Conservation (phyloP, 2,797 vertebrate genomes). For the Falco peregrinus region DNA sequence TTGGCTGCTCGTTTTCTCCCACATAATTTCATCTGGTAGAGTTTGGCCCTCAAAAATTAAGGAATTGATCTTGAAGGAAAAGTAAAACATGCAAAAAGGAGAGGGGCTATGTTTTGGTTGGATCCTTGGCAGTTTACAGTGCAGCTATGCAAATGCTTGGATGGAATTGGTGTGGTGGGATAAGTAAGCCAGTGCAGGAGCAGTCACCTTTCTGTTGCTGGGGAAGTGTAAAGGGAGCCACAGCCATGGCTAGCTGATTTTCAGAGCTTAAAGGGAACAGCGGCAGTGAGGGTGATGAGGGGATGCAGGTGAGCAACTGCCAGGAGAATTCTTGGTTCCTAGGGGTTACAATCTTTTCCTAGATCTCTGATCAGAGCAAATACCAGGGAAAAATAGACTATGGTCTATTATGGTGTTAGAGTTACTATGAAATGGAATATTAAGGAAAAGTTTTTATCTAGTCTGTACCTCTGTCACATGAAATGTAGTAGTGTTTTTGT, state of each 20-base stretch:
- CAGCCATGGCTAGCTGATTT: background rate
- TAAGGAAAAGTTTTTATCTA: background rate
- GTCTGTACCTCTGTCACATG: background rate
- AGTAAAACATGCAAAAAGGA: background rate
- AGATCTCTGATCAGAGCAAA: background rate
- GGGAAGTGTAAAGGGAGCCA: background rate
- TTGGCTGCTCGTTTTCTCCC: background rate
- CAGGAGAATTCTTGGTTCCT: background rate
- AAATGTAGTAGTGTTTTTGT: background rate
- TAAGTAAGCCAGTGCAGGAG: background rate
- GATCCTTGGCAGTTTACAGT: background rate
- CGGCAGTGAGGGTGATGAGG: background rate
- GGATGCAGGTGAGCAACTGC: background rate
- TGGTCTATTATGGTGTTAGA: background rate
- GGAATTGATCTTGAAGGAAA: background rate
- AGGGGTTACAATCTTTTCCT: background rate
- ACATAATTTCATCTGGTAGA: background rate
- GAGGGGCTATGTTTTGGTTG: background rate
- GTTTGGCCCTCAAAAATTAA: background rate
- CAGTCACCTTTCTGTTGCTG: background rate
- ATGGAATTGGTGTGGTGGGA: background rate
- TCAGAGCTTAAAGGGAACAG: background rate
- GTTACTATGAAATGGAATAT: background rate
- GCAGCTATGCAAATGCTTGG: background rate
- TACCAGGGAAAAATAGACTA: background rate